Evolutionary conservation across 2,888 invertebrate genomes (phyloP).

Genomic region (Epistrophe grossulariae): DNA sequence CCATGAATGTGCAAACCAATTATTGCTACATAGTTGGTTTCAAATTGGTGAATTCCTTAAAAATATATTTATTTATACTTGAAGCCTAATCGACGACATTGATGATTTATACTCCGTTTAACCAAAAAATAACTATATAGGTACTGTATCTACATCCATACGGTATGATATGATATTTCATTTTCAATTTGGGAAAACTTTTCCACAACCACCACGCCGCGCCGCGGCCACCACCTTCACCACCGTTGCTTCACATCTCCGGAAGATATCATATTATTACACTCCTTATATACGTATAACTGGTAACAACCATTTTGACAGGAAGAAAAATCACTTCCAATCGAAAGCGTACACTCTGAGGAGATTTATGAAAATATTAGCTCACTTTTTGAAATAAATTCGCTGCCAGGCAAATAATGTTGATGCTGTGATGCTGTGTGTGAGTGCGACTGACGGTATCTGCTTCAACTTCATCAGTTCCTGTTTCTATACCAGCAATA

Average conservation of each 20-base stretch:
- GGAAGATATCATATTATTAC: constrained; percentile 31
- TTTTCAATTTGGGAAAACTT: constrained; percentile 2
- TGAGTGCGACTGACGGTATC: neutral
- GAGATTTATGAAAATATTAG: constrained; percentile 74
- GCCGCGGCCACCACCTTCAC: too few relatives aligned
- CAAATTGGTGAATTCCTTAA: too few relatives aligned
- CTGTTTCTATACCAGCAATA: neutral
- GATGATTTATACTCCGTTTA: constrained; percentile 5
- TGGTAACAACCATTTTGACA: constrained; percentile 58
- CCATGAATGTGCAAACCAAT: too few relatives aligned
- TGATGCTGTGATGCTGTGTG: constrained; percentile 3
- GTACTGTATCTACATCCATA: neutral
- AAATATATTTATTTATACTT: neutral
- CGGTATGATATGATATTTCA: constrained; percentile 6
- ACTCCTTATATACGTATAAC: neutral
- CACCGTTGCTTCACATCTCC: neutral
- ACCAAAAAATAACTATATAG: constrained; percentile 15
- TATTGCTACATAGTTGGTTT: too few relatives aligned
- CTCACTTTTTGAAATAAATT: constrained; percentile 70
- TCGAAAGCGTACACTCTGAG: constrained; percentile 59
- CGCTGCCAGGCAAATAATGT: constrained; percentile 63
- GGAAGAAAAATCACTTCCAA: constrained; percentile 72
- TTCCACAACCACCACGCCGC: neutral
- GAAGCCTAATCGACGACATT: neutral
- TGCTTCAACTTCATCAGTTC: constrained; percentile 16